Evolutionary conservation across 1,140 invertebrate species (phyloP), one percentile per base, ranked within the genome.

Genomic region (Dinoponera quadriceps): DNA sequence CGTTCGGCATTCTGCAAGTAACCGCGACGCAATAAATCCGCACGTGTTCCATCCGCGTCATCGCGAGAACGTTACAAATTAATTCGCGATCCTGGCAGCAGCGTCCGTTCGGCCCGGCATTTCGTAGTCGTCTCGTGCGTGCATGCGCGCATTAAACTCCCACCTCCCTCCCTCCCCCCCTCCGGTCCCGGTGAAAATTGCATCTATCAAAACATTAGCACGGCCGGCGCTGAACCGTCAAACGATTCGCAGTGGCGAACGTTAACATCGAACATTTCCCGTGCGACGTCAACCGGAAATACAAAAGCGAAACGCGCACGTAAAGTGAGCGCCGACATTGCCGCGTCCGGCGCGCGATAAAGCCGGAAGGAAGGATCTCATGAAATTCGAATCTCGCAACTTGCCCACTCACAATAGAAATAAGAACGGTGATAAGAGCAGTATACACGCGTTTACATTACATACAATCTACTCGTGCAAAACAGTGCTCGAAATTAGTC

Each of bases 141-240:
- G 59, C 27, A 62, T 33, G 27, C 59, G 59, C 59, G 59, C 59
- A 62, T 62, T 27, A 29, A 62, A 62, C 27, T 62, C 59, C 14
- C n/a, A n/a, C n/a, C 20, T 3, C 1, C 13, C 22, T 62, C 59
- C 9, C 18, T 62, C 3, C 3, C 16, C 25, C 0, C 3, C 25
- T 3, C 9, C 0, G 38, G n/a, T n/a, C 27, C 59, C 27, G 14
- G 18, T 27, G 59, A 62, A 62, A 62, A 62, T 62, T 62, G 59
- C 59, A 62, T 62, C 27, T 27, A 62, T 62, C 27, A 62, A 62
- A 62, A 62, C 18, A 29, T 62, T 62, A 62, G 59, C 27, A 27
- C 27, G 7, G 5, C 18, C 27, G 18, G 1, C 11, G 25, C 27
- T 60, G 57, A 60, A 60, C 25, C 57, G 4, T 44, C 38, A 44